Conservation (phyloP, 2,113 vertebrate species). For the Brachypodius melanocephalos region DNA sequence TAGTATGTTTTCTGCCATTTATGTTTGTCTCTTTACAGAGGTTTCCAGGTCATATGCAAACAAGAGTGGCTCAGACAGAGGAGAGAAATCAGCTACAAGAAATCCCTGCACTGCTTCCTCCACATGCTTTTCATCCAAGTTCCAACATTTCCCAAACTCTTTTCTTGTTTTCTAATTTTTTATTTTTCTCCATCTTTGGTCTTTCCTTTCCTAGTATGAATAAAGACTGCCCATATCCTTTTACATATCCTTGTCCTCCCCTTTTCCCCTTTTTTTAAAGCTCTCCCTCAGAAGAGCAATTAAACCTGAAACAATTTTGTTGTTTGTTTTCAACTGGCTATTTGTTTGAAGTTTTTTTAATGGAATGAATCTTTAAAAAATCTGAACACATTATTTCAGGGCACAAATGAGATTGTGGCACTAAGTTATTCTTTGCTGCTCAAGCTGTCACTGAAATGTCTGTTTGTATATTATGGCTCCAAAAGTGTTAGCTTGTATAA, state of each 20-base stretch:
- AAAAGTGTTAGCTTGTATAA: neutral
- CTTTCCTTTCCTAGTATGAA: neutral
- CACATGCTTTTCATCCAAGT: neutral
- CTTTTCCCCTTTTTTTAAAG: rapidly evolving
- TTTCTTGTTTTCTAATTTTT: neutral
- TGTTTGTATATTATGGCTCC: neutral
- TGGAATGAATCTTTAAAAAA: neutral
- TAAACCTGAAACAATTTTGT: neutral
- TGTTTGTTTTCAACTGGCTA: neutral
- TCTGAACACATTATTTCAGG: neutral
- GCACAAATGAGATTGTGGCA: neutral
- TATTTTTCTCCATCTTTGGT: rapidly evolving
- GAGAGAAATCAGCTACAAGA: neutral
- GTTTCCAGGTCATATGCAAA: neutral
- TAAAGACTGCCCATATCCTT: neutral
- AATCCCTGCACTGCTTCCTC: neutral
- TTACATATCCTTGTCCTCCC: neutral
- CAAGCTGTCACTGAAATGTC: neutral
- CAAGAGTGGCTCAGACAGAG: neutral
- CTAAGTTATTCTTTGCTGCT: neutral
- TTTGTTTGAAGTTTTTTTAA: neutral
- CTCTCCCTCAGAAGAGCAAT: neutral
- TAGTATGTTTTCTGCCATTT: neutral
- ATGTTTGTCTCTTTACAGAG: neutral
- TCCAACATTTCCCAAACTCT: neutral